Percentiles rank a stretch among this genome's conserved stretches.
These are phyloP conservation scores for Pachyrhynchus sulphureomaculatus DNA, from an alignment of 1,140 invertebrate species.

Conservation along the genomic window DNA sequence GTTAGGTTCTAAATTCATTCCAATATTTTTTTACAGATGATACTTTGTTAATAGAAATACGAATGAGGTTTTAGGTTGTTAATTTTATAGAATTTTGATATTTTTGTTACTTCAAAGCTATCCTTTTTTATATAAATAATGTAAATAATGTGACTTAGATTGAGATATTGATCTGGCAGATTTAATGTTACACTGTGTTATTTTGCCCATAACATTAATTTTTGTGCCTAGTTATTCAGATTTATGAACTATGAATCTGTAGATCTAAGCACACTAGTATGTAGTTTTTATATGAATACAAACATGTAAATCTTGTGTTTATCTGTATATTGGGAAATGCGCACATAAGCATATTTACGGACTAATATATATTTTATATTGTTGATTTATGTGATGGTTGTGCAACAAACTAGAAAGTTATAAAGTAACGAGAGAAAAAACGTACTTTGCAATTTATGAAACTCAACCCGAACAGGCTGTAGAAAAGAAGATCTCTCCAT, in stretches of 20 bases:
- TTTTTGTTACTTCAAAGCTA: conserved; percentile 32
- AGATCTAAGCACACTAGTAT: conserved; percentile 13
- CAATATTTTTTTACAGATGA: conserved; percentile 30
- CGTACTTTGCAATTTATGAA: not conserved
- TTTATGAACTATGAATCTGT: conserved; percentile 10
- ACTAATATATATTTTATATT: conserved; percentile 47
- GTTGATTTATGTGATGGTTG: conserved; percentile 46
- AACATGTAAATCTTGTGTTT: conserved; percentile 31
- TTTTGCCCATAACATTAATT: conserved; percentile 26
- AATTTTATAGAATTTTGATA: conserved; percentile 26
- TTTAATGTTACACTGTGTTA: conserved; percentile 19
- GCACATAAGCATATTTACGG: conserved; percentile 37
- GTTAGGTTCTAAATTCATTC: conserved; percentile 39
- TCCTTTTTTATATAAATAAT: conserved; percentile 28
- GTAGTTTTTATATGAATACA: conserved; percentile 37
- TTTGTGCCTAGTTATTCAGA: conserved; percentile 18
- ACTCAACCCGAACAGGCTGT: not conserved
- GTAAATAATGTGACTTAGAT: conserved; percentile 29
- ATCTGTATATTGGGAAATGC: conserved; percentile 47
- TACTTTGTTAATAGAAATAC: conserved; percentile 6
- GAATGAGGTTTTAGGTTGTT: conserved; percentile 17
- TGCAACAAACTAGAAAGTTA: conserved; percentile 25
- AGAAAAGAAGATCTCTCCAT: conserved; percentile 16
- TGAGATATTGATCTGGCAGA: conserved; percentile 19
- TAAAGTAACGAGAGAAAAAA: not conserved